Conservation (phyloP, 1,140 invertebrate species). For the Neodiprion fabricii region DNA sequence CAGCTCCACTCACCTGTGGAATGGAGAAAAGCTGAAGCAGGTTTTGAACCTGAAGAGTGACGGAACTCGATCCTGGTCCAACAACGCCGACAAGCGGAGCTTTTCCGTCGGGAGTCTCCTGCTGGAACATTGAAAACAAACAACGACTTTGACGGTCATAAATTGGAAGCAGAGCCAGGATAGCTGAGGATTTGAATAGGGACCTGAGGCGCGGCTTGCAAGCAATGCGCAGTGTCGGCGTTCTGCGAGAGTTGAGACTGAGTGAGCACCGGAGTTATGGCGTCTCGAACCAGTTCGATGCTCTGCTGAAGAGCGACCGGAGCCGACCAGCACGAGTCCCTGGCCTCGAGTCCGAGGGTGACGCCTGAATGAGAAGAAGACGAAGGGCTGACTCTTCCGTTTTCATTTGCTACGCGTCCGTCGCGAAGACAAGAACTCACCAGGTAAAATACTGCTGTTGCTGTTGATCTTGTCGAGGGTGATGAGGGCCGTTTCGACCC, state of each 20-base stretch:
- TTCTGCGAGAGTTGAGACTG: conserved; percentile 32
- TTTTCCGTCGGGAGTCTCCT: conserved; percentile 47
- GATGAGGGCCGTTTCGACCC: conserved; percentile 73
- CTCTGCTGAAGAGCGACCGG: conserved; percentile 80
- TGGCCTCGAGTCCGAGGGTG: conserved; percentile 77
- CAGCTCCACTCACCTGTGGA: conserved; percentile 55
- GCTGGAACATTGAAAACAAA: conserved; percentile 21
- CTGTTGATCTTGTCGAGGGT: conserved; percentile 64
- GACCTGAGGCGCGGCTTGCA: conserved; percentile 32
- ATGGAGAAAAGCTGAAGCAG: conserved; percentile 74
- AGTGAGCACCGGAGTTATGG: conserved; percentile 61
- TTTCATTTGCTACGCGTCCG: neutral
- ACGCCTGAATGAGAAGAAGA: conserved; percentile 53
- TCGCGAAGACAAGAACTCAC: conserved; percentile 33
- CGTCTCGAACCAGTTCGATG: conserved; percentile 76
- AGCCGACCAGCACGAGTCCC: conserved; percentile 84
- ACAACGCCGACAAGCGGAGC: conserved; percentile 73
- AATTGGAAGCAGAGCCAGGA: no score
- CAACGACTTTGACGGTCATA: neutral
- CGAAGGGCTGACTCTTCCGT: neutral
- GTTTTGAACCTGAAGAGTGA: conserved; percentile 80
- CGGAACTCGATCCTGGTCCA: conserved; percentile 73
- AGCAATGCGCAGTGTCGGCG: conserved; percentile 31
- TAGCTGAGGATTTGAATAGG: no score
- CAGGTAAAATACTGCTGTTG: conserved; percentile 57